Conservation (phyloP, 2,888 invertebrate genomes). For the Hymenopus coronatus region DNA sequence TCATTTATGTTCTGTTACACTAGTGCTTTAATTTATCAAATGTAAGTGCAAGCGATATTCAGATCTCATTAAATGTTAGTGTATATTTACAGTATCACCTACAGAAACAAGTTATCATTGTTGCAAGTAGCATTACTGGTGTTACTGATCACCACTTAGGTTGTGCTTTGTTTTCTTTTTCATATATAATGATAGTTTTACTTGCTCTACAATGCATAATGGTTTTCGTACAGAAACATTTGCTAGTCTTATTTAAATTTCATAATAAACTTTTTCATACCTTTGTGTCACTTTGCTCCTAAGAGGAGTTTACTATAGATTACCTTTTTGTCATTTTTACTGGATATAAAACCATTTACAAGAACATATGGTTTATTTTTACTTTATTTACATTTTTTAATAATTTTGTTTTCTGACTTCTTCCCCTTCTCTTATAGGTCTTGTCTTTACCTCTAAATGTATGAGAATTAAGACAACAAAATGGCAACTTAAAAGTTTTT, state of each 20-base stretch:
- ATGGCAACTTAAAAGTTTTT: background rate
- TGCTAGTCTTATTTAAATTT: background rate
- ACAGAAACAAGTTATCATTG: background rate
- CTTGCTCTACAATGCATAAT: background rate
- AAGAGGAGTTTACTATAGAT: background rate
- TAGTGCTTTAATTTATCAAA: background rate
- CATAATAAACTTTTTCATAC: background rate
- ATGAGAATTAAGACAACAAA: background rate
- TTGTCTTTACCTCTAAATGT: background rate
- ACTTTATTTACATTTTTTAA: background rate
- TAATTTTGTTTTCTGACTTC: background rate
- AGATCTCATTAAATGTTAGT: background rate
- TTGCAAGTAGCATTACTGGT: background rate
- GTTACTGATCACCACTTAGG: background rate
- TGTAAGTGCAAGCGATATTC: background rate
- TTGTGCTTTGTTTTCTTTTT: background rate
- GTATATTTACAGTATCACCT: background rate
- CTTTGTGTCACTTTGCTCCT: background rate
- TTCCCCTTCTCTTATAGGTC: background rate
- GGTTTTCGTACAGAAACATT: background rate
- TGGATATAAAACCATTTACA: background rate
- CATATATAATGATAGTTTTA: background rate
- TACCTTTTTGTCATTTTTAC: background rate
- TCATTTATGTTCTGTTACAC: background rate
- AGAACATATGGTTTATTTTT: no score